Percentiles rank a stretch among this genome's conserved stretches.
These are phyloP conservation scores for Campoletis raptor DNA, from an alignment of 2,888 invertebrate genomes.

Conservation along the genomic window DNA sequence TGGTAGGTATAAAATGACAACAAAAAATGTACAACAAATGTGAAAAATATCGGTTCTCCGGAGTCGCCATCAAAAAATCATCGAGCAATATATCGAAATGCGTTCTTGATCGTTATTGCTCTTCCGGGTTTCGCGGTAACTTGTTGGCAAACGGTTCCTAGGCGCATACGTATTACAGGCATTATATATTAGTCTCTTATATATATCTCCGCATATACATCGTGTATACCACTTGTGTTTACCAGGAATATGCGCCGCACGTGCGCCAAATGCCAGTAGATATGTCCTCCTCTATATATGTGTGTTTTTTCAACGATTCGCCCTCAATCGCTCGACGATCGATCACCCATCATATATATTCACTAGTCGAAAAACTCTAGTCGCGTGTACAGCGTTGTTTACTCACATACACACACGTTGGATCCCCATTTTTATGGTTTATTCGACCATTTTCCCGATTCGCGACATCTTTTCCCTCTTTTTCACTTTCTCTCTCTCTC, in stretches of 20 bases:
- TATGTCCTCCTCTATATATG: neutral
- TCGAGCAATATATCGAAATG: constrained; percentile 37
- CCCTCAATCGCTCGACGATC: constrained; percentile 66
- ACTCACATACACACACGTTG: neutral
- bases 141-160: constrained; percentile 46
- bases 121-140: constrained; percentile 32
- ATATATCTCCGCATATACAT: neutral
- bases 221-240: constrained; percentile 31
- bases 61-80: constrained; percentile 59
- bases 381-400: constrained; percentile 19
- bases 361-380: constrained; percentile 8
- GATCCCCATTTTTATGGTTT: constrained; percentile 55
- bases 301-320: constrained; percentile 41
- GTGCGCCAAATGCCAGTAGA: constrained; percentile 12
- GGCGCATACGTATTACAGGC: constrained; percentile 39
- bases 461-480: constrained; percentile 11
- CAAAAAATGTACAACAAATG: neutral
- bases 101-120: constrained; percentile 50
- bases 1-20: neutral
- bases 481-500: neutral
- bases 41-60: constrained; percentile 20
- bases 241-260: constrained; percentile 21
- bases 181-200: neutral
- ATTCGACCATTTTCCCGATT: constrained; percentile 45
- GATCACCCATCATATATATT: constrained; percentile 49